These are phyloP conservation scores for Nasonia giraulti DNA, from an alignment of 1,140 invertebrate species.

Conservation along the genomic window DNA sequence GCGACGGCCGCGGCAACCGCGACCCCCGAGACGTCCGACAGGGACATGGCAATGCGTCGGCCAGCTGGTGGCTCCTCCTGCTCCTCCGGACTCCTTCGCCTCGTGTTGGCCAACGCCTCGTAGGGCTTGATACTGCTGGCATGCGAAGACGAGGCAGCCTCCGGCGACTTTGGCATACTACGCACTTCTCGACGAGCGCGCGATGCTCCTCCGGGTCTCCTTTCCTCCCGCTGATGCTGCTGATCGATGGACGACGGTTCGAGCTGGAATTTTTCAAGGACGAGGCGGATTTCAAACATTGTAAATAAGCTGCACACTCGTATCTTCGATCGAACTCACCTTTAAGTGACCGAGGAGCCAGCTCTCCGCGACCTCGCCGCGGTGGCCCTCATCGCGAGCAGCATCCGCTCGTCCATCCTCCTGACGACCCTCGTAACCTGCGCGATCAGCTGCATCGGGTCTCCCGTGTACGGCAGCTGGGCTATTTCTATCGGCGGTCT, in stretches of 20 bases:
- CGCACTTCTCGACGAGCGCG: constrained; percentile 15
- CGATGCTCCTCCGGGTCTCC: neutral
- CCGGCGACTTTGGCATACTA: constrained; percentile 35
- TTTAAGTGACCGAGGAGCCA: constrained; percentile 61
- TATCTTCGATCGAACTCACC: neutral
- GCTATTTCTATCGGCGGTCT: neutral
- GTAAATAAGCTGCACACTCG: too few species aligned
- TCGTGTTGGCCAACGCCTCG: constrained; percentile 7
- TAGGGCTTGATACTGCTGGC: neutral
- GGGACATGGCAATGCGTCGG: constrained; percentile 42
- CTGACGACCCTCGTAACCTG: neutral
- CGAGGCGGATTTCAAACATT: too few species aligned
- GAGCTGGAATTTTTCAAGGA: neutral
- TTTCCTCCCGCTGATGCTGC: neutral
- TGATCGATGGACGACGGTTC: neutral
- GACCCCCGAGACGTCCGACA: neutral
- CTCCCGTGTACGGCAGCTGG: neutral
- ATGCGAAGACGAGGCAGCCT: neutral
- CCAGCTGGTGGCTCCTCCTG: neutral
- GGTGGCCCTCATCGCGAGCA: constrained; percentile 4
- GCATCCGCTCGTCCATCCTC: neutral
- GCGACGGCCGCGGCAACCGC: neutral
- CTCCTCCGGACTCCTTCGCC: neutral
- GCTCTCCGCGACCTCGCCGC: constrained; percentile 46
- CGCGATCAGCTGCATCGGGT: neutral